phyloP scores from a whole-genome alignment of 2,888 invertebrate genomes.

The Plebejus anna region DNA sequence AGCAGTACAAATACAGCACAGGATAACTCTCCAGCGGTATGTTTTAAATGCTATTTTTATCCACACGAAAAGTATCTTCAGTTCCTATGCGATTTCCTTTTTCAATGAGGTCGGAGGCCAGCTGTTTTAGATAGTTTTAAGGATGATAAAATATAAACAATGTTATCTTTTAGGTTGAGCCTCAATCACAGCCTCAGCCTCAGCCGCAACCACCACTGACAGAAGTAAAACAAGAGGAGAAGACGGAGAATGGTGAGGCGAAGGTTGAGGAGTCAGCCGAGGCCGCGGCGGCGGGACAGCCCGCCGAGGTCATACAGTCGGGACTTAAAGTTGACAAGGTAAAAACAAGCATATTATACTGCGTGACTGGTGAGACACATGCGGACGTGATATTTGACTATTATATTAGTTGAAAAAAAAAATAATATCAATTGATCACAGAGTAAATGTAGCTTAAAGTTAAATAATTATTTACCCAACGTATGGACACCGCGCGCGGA shows the following conservation, averaged over 20 bases:
- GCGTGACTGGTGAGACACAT: too few relatives aligned
- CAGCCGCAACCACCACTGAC: neutral
- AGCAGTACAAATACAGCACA: neutral
- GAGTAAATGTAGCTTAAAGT: too few relatives aligned
- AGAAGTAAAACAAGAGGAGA: neutral
- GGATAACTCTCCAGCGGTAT: neutral
- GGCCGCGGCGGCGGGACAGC: neutral
- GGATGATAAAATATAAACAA: neutral
- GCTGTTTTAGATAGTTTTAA: neutral
- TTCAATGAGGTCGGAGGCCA: too few relatives aligned
- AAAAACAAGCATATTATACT: neutral
- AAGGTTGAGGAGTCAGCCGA: neutral
- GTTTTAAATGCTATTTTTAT: neutral
- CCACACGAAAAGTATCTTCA: too few relatives aligned
- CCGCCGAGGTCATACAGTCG: conserved; percentile 6
- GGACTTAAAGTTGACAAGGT: neutral
- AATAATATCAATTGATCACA: too few relatives aligned
- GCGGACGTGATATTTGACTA: too few relatives aligned
- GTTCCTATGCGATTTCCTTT: too few relatives aligned
- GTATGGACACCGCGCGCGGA: too few relatives aligned
- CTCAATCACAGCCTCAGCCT: neutral
- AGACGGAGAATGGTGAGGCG: neutral
- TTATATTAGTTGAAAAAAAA: too few relatives aligned
- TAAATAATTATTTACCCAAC: too few relatives aligned
- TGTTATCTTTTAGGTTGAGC: neutral